A percentile compares a stretch with the other conserved stretches of the same genome.
Evolutionary conservation across 2,888 invertebrate genomes (phyloP).

Genomic region (Hypercompe scribonia): DNA sequence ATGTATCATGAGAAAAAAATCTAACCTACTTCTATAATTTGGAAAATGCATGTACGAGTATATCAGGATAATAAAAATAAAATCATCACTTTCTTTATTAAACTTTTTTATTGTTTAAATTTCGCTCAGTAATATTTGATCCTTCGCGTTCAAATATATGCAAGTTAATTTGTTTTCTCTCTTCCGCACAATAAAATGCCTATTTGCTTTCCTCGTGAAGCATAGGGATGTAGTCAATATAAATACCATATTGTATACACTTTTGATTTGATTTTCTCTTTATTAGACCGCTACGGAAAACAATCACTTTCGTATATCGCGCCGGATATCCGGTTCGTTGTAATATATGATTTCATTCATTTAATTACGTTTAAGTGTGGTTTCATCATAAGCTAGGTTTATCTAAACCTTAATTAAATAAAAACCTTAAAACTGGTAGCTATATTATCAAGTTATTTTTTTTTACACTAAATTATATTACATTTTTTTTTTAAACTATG

Average conservation of each 20-base stretch:
- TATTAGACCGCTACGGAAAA: neutral
- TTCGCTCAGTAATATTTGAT: too few species aligned
- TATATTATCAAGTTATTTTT: too few species aligned
- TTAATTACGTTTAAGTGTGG: neutral
- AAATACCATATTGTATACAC: neutral
- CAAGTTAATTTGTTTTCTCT: neutral
- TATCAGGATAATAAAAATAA: too few species aligned
- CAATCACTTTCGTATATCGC: neutral
- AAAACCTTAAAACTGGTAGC: too few species aligned
- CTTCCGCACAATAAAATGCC: neutral
- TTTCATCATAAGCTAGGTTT: neutral
- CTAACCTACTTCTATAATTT: neutral
- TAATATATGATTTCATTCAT: neutral
- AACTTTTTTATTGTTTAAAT: too few species aligned
- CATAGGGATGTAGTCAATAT: neutral
- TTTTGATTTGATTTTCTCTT: neutral
- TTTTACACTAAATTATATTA: too few species aligned
- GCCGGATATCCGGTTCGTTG: neutral
- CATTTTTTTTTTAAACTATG: too few species aligned
- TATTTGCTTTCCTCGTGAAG: neutral
- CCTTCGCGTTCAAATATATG: neutral
- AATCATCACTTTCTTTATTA: neutral
- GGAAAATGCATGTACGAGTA: neutral
- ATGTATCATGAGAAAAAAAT: neutral
- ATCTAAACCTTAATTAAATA: too few species aligned